Percentiles rank a stretch among this genome's conserved stretches.
Evolutionary conservation across 2,113 vertebrate genomes (phyloP).

Genomic region (Cryptomyrus ogoouensis): DNA sequence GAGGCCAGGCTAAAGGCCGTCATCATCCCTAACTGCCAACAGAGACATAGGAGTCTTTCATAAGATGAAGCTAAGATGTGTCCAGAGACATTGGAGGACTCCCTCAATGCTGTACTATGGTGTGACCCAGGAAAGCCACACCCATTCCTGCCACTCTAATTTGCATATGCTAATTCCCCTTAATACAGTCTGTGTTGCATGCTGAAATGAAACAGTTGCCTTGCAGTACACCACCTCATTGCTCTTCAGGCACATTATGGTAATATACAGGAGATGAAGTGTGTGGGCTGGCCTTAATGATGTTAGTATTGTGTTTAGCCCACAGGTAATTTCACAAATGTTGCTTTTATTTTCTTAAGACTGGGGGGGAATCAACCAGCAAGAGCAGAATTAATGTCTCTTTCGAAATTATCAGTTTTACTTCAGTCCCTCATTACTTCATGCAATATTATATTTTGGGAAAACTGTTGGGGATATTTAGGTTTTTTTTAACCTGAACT

Average conservation of each 20-base stretch:
- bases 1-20: neutral
- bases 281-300: neutral
- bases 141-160: slow-evolving; percentile 15
- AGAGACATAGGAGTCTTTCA: neutral
- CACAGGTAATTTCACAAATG: neutral
- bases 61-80: neutral
- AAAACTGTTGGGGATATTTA: neutral
- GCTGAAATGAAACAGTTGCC: slow-evolving; percentile 32
- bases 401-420: neutral
- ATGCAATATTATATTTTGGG: neutral
- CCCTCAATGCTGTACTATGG: neutral
- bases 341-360: slow-evolving; percentile 10
- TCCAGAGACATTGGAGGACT: neutral
- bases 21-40: neutral
- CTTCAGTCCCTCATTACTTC: neutral
- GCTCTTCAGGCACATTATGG: slow-evolving; percentile 18
- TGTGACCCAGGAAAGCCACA: neutral
- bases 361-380: neutral
- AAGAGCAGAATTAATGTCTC: neutral
- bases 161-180: slow-evolving; percentile 39
- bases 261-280: slow-evolving; percentile 16
- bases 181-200: slow-evolving; percentile 33
- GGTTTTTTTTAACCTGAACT: neutral
- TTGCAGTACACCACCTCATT: slow-evolving; percentile 22
- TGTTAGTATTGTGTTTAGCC: slow-evolving; percentile 7